Base-by-base conservation (phyloP, 2,888 invertebrate species). In the Phragmatobia fuliginosa region DNA sequence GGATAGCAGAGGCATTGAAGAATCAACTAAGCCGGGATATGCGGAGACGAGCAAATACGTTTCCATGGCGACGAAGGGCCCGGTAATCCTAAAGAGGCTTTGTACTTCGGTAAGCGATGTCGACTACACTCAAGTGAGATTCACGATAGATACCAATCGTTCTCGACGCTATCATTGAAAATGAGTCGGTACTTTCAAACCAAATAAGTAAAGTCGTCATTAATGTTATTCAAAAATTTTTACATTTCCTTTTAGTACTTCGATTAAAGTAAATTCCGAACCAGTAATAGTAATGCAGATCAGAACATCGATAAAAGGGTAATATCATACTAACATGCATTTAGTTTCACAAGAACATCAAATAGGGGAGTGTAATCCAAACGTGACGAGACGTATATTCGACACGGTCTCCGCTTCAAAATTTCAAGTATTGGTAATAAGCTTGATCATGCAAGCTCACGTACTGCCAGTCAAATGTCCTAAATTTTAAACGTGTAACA, bases 31-130 rank as follows among this genome's bases (percentile, higher is more conserved):
- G 91, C 92, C 83, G 88, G 85, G 90, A 88, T 90, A 86, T 89
- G 88, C 87, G 88, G 86, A 90, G 87, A 82, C 83, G 87, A 88
- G 88, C 87, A 91, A 92, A 92, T 90, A 90, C 92, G 92, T 94
- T 81, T 77, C 89, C 90, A 91, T 92, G 88, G 88, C 74, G 78
- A 93, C 93, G 87, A 88, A 87, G 93, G 92, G 90, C 88, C 87
- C 90, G 82, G 88, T 94, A 94, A 94, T 94, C 94, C 93, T 90
- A 87, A 91, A 91, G 92, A 92, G 90, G 91, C 91, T 94, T 92
- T 92, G 88, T 92, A 89, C 89, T 86, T 88, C 83, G 82, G 82
- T 82, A 90, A 90, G 86, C 89, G 89, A 90, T 90, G 87, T 87
- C 87, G 85, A 87, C 87, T 87, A 86, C 87, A 87, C 86, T 91